A percentile compares a stretch with the other conserved stretches of the same genome.
Evolutionary conservation across 2,797 vertebrate species (phyloP).

Genomic region (Chanos chanos): DNA sequence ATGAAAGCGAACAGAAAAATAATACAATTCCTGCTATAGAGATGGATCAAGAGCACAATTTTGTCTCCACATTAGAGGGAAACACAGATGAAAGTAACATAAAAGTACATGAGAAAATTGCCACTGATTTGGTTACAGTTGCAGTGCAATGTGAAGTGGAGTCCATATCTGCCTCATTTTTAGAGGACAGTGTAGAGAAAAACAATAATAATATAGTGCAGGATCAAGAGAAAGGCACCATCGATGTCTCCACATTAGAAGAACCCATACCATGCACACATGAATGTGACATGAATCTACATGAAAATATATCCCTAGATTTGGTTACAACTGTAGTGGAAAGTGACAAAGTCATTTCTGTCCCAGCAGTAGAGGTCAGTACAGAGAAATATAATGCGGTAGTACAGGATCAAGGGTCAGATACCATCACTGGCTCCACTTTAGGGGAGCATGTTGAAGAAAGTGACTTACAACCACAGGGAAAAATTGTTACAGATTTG

Average conservation of each 20-base stretch:
- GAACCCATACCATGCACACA: too few species aligned
- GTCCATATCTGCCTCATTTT: constrained; percentile 23
- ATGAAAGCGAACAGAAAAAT: neutral
- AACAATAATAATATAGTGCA: constrained; percentile 7
- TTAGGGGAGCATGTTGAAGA: constrained; percentile 26
- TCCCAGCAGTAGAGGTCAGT: constrained; percentile 5
- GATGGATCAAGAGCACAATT: neutral
- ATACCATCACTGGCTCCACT: neutral
- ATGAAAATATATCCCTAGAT: constrained; percentile 15
- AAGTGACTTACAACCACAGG: neutral
- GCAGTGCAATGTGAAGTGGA: constrained; percentile 39
- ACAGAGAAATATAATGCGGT: constrained; percentile 17
- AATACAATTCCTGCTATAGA: too few species aligned
- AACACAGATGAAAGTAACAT: neutral
- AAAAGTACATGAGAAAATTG: constrained; percentile 11
- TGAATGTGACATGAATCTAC: neutral
- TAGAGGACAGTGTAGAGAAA: constrained; percentile 13
- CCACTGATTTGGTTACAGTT: constrained; percentile 40
- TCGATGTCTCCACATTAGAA: constrained; percentile 2
- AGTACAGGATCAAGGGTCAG: neutral
- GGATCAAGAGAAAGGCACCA: neutral
- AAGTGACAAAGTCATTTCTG: constrained; percentile 36
- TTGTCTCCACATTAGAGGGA: neutral
- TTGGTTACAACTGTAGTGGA: constrained; percentile 46
- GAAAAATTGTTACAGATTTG: neutral